Evolutionary conservation across 2,113 vertebrate genomes (phyloP).

Genomic region (Chelonoidis abingdonii): DNA sequence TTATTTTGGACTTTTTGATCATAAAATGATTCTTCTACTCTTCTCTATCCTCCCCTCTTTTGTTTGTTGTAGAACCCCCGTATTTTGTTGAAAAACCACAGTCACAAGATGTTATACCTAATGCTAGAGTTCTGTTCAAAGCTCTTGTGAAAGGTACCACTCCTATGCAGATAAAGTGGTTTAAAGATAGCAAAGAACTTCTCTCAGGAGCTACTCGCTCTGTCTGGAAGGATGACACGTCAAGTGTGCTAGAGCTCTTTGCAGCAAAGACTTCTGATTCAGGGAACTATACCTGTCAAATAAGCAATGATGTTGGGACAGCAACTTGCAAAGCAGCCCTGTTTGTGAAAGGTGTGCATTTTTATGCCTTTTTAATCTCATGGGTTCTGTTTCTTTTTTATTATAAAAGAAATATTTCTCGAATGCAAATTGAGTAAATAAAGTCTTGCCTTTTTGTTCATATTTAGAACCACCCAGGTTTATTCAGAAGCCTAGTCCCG

Average conservation of each 20-base stretch:
- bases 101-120: conserved; percentile 90
- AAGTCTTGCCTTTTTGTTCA: conserved; percentile 18
- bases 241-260: conserved; percentile 91
- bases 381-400: conserved; percentile 16
- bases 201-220: conserved; percentile 86
- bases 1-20: neutral
- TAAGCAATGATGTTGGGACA: conserved; percentile 94
- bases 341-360: conserved; percentile 95
- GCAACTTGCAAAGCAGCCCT: conserved; percentile 88
- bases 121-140: conserved; percentile 90
- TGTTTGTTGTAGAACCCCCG: conserved; percentile 87
- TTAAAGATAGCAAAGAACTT: conserved; percentile 94
- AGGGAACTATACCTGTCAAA: conserved; percentile 93
- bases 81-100: conserved; percentile 93
- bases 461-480: conserved; percentile 93
- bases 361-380: neutral
- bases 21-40: conserved; percentile 25
- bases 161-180: conserved; percentile 94
- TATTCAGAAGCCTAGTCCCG: conserved; percentile 88
- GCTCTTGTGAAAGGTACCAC: conserved; percentile 89
- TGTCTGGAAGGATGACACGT: conserved; percentile 90
- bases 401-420: neutral
- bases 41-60: conserved; percentile 50
- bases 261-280: conserved; percentile 90
- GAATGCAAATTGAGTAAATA: neutral